A percentile compares a stretch with the other conserved stretches of the same genome.
These are phyloP conservation scores for Gopherus flavomarginatus DNA, from an alignment of 2,113 vertebrate genomes.

Conservation along the genomic window DNA sequence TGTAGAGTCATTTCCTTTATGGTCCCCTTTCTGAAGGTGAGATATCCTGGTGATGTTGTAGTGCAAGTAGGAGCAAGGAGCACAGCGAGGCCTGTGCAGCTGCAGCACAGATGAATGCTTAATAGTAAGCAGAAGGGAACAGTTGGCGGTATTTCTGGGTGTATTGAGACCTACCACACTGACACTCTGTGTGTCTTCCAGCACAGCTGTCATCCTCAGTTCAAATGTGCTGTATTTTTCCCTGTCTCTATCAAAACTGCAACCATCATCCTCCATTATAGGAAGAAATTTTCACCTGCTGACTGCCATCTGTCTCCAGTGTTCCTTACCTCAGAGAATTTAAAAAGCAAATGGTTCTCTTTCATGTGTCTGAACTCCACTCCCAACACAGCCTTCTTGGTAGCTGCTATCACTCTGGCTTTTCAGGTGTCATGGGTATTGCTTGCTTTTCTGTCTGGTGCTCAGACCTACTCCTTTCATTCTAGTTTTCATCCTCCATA, in stretches of 20 bases:
- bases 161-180: neutral
- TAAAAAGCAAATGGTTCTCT: neutral
- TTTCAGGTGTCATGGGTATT: neutral
- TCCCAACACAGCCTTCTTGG: neutral
- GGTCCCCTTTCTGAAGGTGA: neutral
- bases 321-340: neutral
- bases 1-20: neutral
- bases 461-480: neutral
- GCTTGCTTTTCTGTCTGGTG: neutral
- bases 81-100: neutral
- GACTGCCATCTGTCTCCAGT: neutral
- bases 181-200: neutral
- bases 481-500: neutral
- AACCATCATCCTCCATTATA: neutral
- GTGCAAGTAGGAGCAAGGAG: neutral
- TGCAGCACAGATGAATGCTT: neutral
- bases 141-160: slow-evolving; percentile 12
- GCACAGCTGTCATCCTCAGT: neutral
- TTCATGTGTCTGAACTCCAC: neutral
- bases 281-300: neutral
- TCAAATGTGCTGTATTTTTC: neutral
- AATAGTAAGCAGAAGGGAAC: neutral
- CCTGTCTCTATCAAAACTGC: neutral
- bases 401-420: neutral
- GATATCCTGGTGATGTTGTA: neutral